Evolutionary conservation across 2,888 invertebrate species (phyloP).

Genomic region (Sinohyriopsis cumingii): DNA sequence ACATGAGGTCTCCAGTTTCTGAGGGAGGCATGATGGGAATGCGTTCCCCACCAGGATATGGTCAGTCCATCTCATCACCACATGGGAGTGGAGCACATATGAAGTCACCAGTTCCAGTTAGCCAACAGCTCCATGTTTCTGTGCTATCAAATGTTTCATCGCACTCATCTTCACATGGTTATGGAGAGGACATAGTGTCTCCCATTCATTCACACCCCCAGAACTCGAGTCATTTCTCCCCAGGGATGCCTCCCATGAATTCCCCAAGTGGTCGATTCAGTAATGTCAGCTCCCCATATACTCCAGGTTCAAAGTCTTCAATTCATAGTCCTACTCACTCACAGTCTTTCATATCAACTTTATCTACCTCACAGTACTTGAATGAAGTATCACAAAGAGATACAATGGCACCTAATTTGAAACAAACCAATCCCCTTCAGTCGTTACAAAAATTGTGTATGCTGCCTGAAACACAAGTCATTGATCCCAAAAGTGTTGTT

Average conservation of each 20-base stretch:
- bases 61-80: conserved; percentile 28
- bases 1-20: conserved; percentile 43
- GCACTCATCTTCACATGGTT: conserved; percentile 21
- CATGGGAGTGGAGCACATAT: conserved; percentile 9
- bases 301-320: conserved; percentile 33
- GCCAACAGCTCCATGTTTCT: conserved; percentile 45
- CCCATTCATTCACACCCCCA: conserved; percentile 21
- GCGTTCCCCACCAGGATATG: conserved; percentile 32
- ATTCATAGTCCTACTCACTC: conserved; percentile 37
- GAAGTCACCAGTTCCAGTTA: conserved; percentile 32
- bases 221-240: conserved; percentile 21
- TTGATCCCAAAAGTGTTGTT: conserved; percentile 69
- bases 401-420: conserved; percentile 9
- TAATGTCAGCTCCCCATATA: conserved; percentile 50
- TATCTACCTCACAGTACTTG: no score
- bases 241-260: conserved; percentile 24
- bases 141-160: conserved; percentile 29
- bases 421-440: conserved; percentile 57
- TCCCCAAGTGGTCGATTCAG: conserved; percentile 33
- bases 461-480: conserved; percentile 62
- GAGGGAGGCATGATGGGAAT: conserved; percentile 19
- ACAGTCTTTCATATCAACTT: conserved; percentile 11
- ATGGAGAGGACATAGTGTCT: conserved; percentile 9
- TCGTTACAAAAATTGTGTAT: conserved; percentile 65
- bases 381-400: not conserved